Evolutionary conservation across 2,113 vertebrate species (phyloP).

Genomic region (Rattus rattus): DNA sequence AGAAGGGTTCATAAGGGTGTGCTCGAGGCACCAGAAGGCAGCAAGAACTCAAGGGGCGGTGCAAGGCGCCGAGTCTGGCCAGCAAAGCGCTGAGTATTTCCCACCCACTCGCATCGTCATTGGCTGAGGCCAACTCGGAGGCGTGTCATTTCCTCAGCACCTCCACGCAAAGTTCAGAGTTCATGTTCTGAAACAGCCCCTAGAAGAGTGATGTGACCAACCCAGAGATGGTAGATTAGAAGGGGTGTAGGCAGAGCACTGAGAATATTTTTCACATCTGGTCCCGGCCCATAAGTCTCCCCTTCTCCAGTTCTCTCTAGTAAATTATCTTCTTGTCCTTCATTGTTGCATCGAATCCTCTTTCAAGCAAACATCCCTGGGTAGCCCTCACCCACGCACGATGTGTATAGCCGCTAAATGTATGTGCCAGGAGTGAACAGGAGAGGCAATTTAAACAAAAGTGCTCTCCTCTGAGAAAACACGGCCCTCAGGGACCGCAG

Average conservation of each 20-base stretch:
- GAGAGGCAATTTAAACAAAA: background rate
- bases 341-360: background rate
- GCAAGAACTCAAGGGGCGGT: background rate
- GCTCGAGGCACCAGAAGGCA: background rate
- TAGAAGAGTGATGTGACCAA: background rate
- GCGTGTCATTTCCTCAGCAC: no score
- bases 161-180: background rate
- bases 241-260: background rate
- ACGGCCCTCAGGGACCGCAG: background rate
- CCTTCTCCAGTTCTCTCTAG: background rate
- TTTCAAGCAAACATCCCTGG: background rate
- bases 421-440: background rate
- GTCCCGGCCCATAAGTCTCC: background rate
- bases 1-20: background rate
- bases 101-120: background rate
- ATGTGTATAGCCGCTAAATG: background rate
- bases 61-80: background rate
- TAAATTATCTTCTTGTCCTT: slow-evolving; percentile 7
- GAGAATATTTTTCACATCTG: background rate
- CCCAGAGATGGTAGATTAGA: background rate
- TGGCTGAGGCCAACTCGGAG: background rate
- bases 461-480: background rate
- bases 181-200: background rate
- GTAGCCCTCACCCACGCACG: background rate
- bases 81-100: background rate